phyloP scores from a whole-genome alignment of 2,113 vertebrate genomes.

The Eptesicus fuscus region DNA sequence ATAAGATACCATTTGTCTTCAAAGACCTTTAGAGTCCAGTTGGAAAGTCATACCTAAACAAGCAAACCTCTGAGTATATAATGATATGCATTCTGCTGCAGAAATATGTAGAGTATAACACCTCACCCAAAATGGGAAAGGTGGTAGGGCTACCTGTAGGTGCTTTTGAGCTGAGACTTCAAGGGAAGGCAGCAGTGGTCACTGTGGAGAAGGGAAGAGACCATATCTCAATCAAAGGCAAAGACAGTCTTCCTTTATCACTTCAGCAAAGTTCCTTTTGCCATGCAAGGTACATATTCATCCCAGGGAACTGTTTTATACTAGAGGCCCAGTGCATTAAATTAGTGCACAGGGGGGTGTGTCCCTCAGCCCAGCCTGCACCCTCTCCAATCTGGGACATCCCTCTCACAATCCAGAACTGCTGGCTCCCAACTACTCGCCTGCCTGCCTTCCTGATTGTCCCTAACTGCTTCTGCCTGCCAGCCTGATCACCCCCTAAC shows the following conservation, averaged over 20 bases:
- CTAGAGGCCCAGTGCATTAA: no score
- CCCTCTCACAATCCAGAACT: no score
- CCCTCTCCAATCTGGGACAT: no score
- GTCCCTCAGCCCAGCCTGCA: no score
- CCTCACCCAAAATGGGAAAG: neutral
- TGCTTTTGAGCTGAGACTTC: neutral
- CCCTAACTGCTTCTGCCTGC: no score
- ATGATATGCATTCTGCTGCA: neutral
- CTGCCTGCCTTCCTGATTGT: no score
- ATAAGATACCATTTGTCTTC: neutral
- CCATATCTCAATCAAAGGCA: neutral
- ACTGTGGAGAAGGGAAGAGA: neutral
- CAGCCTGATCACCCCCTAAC: no score
- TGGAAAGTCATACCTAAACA: neutral
- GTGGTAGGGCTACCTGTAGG: neutral
- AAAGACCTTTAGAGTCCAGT: neutral
- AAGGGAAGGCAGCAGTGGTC: neutral
- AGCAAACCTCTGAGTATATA: neutral
- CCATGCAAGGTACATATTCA: no score
- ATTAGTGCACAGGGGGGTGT: no score
- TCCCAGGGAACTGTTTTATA: neutral
- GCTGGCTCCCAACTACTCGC: no score
- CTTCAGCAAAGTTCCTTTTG: no score
- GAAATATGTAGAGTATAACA: neutral
- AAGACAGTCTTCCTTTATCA: neutral